Evolutionary conservation across 1,140 invertebrate species (phyloP).

Genomic region (Drosophila sucinea): DNA sequence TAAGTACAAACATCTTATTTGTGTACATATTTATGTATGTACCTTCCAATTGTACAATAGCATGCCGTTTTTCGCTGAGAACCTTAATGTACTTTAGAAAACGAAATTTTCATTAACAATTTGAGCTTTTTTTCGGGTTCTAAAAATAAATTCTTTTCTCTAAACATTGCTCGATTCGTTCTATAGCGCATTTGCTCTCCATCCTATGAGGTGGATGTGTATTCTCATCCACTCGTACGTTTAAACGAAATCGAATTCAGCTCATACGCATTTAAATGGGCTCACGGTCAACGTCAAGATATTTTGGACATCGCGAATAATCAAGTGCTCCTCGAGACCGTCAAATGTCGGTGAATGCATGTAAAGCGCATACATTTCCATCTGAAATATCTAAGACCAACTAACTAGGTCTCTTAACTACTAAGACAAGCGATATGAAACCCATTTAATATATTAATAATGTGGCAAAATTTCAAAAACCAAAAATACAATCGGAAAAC

Average conservation of each 20-base stretch:
- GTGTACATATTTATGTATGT: constrained; percentile 28
- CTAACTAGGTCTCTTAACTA: background rate
- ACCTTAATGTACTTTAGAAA: constrained; percentile 62
- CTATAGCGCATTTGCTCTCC: constrained; percentile 42
- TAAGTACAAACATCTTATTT: constrained; percentile 37
- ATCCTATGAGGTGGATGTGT: constrained; percentile 31
- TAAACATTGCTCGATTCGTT: constrained; percentile 51
- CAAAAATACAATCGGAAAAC: background rate
- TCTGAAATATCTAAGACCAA: background rate
- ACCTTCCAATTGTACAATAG: constrained; percentile 33
- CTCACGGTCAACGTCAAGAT: constrained; percentile 74
- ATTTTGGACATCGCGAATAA: constrained; percentile 52
- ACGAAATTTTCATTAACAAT: constrained; percentile 67
- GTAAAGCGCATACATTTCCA: constrained; percentile 1
- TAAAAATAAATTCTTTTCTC: constrained; percentile 75
- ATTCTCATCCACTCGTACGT: constrained; percentile 17
- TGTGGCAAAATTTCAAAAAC: background rate
- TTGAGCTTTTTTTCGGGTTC: constrained; percentile 68
- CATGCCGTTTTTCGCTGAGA: constrained; percentile 29
- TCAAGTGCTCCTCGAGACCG: constrained; percentile 40
- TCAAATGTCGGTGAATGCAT: constrained; percentile 34
- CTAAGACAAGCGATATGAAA: background rate
- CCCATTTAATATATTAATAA: background rate
- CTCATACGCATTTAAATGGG: constrained; percentile 64
- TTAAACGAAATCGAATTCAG: constrained; percentile 46